A percentile compares a stretch with the other conserved stretches of the same genome.
Evolutionary conservation across 2,797 vertebrate genomes (phyloP).

Genomic region (Melopsittacus undulatus): DNA sequence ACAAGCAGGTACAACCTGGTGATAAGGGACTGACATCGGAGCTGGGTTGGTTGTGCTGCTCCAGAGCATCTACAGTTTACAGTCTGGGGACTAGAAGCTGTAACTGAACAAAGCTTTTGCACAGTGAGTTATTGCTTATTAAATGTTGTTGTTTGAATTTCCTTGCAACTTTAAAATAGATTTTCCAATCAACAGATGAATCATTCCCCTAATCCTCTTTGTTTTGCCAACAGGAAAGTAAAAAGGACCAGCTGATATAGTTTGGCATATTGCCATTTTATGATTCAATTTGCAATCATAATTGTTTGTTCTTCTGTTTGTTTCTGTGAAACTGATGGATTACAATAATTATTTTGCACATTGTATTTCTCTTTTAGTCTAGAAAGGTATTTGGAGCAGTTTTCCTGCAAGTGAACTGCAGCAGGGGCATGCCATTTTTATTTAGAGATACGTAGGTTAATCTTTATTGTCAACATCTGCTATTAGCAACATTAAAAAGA

Average conservation of each 20-base stretch:
- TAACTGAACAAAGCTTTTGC: background rate
- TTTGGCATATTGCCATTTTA: slow-evolving; percentile 18
- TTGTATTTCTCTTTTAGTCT: background rate
- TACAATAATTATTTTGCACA: slow-evolving; percentile 25
- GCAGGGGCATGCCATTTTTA: background rate
- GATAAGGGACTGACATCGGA: background rate
- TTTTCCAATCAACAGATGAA: slow-evolving; percentile 45
- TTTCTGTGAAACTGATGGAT: slow-evolving; percentile 27
- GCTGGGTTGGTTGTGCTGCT: background rate
- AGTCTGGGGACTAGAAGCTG: background rate
- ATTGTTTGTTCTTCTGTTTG: slow-evolving; percentile 44
- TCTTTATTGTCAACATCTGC: slow-evolving; percentile 18
- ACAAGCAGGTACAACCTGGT: background rate
- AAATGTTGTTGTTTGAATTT: background rate
- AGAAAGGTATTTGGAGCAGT: background rate
- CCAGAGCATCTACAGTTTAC: background rate
- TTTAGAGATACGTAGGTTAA: background rate
- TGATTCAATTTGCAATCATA: slow-evolving; percentile 2
- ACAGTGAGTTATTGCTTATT: background rate
- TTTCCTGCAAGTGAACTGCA: background rate
- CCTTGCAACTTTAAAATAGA: slow-evolving; percentile 10
- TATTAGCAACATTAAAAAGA: background rate
- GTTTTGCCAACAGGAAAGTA: slow-evolving; percentile 33
- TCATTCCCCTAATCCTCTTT: slow-evolving; percentile 48
- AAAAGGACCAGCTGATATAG: slow-evolving; percentile 8